These are phyloP conservation scores for Hypena proboscidalis DNA, from an alignment of 2,888 invertebrate genomes.

Conservation along the genomic window DNA sequence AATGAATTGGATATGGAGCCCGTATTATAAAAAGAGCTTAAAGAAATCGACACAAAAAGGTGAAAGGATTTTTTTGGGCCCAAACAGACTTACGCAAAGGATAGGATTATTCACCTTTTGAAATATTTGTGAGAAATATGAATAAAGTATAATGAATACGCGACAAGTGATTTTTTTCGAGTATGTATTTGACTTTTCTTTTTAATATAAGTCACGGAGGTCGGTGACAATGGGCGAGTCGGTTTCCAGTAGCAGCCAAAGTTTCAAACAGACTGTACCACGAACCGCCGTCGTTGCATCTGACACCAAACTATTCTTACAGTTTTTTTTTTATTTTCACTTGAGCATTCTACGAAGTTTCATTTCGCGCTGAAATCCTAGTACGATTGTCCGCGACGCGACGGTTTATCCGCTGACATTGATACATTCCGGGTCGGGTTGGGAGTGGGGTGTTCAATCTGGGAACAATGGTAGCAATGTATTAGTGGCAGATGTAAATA, in stretches of 20 bases:
- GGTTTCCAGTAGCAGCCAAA: slow-evolving; percentile 52
- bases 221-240: slow-evolving; percentile 42
- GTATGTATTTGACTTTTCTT: slow-evolving; percentile 28
- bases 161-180: slow-evolving; percentile 21
- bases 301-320: slow-evolving; percentile 75
- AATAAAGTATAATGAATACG: slow-evolving; percentile 10
- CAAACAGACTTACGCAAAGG: slow-evolving; percentile 12
- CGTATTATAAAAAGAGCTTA: slow-evolving; percentile 12
- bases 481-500: slow-evolving; percentile 48
- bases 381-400: slow-evolving; percentile 53
- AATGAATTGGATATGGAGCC: slow-evolving; percentile 6
- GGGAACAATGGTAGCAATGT: slow-evolving; percentile 63
- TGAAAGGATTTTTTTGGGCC: slow-evolving; percentile 13
- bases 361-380: slow-evolving; percentile 63
- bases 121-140: slow-evolving; percentile 18
- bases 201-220: slow-evolving; percentile 42
- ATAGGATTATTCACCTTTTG: slow-evolving; percentile 26
- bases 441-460: slow-evolving; percentile 51
- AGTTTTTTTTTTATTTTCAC: slow-evolving; percentile 66
- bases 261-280: slow-evolving; percentile 68
- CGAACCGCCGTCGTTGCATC: slow-evolving; percentile 74
- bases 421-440: slow-evolving; percentile 62
- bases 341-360: slow-evolving; percentile 72
- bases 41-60: slow-evolving; percentile 8
- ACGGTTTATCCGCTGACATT: slow-evolving; percentile 60